Percentiles rank a stretch among this genome's conserved stretches.
These are phyloP conservation scores for Metellina segmentata DNA, from an alignment of 2,888 invertebrate species.

Conservation along the genomic window DNA sequence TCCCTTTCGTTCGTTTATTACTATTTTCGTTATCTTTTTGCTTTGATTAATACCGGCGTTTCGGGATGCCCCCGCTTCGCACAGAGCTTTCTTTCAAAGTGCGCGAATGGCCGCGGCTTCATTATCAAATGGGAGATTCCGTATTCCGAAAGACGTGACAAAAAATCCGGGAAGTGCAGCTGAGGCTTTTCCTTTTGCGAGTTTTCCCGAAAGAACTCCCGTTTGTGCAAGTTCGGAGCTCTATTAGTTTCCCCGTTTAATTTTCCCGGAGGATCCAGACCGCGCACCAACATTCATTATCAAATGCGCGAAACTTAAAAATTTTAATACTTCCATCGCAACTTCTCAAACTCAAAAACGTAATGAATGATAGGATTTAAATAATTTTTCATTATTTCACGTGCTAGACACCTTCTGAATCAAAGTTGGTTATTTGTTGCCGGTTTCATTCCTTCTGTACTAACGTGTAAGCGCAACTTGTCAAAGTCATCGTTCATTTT, in stretches of 20 bases:
- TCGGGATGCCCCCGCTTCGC: neutral
- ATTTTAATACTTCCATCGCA: neutral
- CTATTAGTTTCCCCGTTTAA: neutral
- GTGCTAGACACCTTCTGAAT: neutral
- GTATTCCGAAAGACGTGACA: neutral
- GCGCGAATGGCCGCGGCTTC: neutral
- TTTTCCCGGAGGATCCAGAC: neutral
- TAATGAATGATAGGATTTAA: neutral
- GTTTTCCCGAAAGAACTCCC: neutral
- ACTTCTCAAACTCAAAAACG: neutral
- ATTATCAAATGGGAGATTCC: conserved; percentile 26
- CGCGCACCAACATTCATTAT: neutral
- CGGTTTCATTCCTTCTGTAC: neutral
- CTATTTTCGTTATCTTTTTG: conserved; percentile 27
- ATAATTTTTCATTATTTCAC: neutral
- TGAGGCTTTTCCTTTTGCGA: neutral
- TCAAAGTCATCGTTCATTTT: neutral
- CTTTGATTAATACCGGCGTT: conserved; percentile 58
- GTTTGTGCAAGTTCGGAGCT: neutral
- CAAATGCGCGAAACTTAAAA: neutral
- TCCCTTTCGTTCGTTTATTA: neutral
- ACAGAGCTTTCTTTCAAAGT: conserved; percentile 11
- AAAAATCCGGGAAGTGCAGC: neutral
- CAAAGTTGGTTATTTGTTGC: neutral
- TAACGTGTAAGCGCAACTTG: neutral